phyloP scores from a whole-genome alignment of 2,888 invertebrate genomes.

The Eurytoma californica region DNA sequence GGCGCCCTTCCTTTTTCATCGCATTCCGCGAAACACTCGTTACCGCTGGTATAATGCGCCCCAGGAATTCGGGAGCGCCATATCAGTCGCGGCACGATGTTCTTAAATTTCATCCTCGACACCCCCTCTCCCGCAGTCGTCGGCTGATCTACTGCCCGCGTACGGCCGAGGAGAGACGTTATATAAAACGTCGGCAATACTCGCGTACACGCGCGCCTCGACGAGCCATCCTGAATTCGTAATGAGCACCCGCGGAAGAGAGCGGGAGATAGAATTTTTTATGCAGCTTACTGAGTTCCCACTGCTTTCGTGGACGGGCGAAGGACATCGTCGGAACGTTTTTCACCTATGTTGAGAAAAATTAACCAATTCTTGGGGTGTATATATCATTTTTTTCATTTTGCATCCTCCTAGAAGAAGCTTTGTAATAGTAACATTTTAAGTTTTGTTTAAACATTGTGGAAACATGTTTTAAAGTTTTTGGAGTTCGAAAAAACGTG shows the following conservation, averaged over 20 bases:
- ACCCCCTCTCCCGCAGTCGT: conserved; percentile 9
- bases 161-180: conserved; percentile 18
- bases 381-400: too few species aligned
- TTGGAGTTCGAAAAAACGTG: too few species aligned
- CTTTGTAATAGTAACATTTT: too few species aligned
- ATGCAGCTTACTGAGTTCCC: conserved; percentile 4
- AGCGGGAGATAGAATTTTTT: conserved; percentile 37
- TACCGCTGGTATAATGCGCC: conserved; percentile 33
- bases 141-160: conserved; percentile 37
- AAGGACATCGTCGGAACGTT: neutral
- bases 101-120: conserved; percentile 57
- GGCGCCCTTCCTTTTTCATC: conserved; percentile 28
- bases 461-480: too few species aligned
- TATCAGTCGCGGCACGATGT: conserved; percentile 16
- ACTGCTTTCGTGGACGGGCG: conserved; percentile 19
- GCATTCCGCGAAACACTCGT: conserved; percentile 42
- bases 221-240: conserved; percentile 41
- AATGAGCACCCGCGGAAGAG: conserved; percentile 25
- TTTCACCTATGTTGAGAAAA: too few species aligned
- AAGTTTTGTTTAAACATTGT: too few species aligned
- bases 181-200: conserved; percentile 32
- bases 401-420: too few species aligned
- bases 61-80: conserved; percentile 37
- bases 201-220: neutral
- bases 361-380: too few species aligned